A percentile compares a stretch with the other conserved stretches of the same genome.
phyloP scores from a whole-genome alignment of 2,797 vertebrate genomes.

The Pteropus rufus region DNA sequence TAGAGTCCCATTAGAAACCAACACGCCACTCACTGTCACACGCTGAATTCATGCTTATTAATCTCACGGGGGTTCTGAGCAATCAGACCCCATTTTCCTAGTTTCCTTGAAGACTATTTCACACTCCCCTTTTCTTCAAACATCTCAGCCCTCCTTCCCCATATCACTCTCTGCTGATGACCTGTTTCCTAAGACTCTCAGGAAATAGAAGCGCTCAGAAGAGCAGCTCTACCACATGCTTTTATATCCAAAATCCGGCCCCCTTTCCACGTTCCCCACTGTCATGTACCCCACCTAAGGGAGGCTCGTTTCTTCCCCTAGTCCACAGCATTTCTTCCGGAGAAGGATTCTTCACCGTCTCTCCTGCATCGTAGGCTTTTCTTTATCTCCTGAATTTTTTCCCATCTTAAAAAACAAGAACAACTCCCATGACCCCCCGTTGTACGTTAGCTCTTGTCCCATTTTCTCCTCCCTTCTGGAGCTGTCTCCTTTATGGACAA shows the following conservation, averaged over 20 bases:
- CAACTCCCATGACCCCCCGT: background rate
- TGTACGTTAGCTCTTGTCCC: background rate
- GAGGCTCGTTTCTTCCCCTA: accelerated
- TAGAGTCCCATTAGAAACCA: background rate
- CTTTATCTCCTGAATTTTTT: background rate
- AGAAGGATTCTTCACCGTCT: background rate
- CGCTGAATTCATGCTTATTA: background rate
- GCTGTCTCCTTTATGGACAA: background rate
- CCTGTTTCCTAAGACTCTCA: background rate
- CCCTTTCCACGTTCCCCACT: accelerated
- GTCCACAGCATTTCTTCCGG: background rate
- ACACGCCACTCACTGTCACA: background rate
- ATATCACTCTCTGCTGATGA: background rate
- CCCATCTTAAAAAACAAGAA: background rate
- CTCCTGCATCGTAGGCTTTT: background rate
- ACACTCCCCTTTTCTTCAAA: background rate
- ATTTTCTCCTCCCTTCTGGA: background rate
- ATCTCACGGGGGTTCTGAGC: background rate
- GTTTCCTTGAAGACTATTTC: background rate
- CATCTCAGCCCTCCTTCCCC: background rate
- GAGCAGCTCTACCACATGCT: background rate
- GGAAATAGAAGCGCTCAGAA: background rate
- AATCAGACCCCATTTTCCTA: background rate
- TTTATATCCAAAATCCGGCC: background rate
- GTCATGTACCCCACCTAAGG: background rate